Base-by-base conservation (phyloP, 2,797 vertebrate genomes). In the Gymnocypris eckloni region DNA sequence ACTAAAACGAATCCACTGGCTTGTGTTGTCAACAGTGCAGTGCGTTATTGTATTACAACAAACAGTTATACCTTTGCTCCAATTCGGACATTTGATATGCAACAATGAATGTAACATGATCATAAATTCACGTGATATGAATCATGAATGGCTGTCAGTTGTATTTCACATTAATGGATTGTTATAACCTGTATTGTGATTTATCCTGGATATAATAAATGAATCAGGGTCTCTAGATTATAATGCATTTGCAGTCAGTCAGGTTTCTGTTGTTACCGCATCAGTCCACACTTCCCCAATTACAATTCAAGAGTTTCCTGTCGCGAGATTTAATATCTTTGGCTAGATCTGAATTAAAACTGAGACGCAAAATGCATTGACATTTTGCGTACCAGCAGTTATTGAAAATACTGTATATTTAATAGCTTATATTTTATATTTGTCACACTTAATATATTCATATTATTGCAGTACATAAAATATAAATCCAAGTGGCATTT, bases 201-300 rank as follows among this genome's bases (percentile, higher is more conserved):
- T 45, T 45, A 20, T 64, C 13, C 15, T 28, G 54, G 13, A 79
- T 15, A 6, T 28, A 45, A 79, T 28, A 45, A 79, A 61, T 61
- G 4, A 43, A 28, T 45, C 20, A 41, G 11, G 20, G 43, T 79
- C 16, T 61, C 52, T 41, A 2, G 5, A 20, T 16, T 18, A 0
- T 41, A 43, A 83, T 79, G 41, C 25, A 37, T 50, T 39, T 48
- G 37, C 39, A 84, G 37, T 7, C 20, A 69, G 18, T 0, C 1
- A 6, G 28, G 10, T 80, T 48, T 85, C 45, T 66, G 28, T 64
- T 73, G 64, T 75, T 39, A 81, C 75, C 64, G 12, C 75, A 78
- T 71, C 50, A 86, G 4, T 71, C 48, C 16, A 73, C 43, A 84
- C 59, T 90, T 88, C 86, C 61, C 22, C 59, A 61, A 45, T 69